Conservation (phyloP, 2,113 vertebrate species). For the Grantiella picta region DNA sequence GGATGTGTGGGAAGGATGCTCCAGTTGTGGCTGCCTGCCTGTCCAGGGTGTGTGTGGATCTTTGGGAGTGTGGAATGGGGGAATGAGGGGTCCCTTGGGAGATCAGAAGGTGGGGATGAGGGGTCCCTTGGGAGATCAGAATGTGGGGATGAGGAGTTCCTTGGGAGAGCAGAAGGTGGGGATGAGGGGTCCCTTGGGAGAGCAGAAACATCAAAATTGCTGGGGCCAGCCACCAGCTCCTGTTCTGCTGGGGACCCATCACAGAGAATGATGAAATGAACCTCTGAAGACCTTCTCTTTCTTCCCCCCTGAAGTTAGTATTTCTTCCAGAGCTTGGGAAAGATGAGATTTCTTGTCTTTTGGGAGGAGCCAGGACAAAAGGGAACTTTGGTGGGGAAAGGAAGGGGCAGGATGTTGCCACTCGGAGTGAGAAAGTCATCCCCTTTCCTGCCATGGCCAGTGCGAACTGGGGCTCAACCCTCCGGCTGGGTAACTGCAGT, state of each 20-base stretch:
- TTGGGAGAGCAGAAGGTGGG: background rate
- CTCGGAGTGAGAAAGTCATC: background rate
- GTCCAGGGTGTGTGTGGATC: too few species aligned
- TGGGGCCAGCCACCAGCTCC: background rate
- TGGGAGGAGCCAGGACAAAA: background rate
- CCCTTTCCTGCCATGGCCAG: background rate
- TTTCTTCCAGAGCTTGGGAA: background rate
- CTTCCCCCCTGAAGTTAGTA: background rate
- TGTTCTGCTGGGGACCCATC: background rate
- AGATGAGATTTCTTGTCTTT: background rate
- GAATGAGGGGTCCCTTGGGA: background rate
- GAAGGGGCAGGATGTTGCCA: background rate
- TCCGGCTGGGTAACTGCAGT: background rate
- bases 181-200: background rate
- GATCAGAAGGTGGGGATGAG: background rate
- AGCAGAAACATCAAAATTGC: background rate
- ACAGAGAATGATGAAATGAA: background rate
- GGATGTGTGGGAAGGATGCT: background rate
- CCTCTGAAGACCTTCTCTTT: background rate
- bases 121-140: too few species aligned
- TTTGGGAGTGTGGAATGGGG: background rate
- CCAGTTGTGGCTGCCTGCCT: fast-evolving
- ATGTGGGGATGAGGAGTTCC: background rate
- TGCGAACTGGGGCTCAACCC: background rate
- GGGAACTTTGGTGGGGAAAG: background rate